Base-by-base conservation (phyloP, 2,888 invertebrate species). In the Lithophane leautieri region DNA sequence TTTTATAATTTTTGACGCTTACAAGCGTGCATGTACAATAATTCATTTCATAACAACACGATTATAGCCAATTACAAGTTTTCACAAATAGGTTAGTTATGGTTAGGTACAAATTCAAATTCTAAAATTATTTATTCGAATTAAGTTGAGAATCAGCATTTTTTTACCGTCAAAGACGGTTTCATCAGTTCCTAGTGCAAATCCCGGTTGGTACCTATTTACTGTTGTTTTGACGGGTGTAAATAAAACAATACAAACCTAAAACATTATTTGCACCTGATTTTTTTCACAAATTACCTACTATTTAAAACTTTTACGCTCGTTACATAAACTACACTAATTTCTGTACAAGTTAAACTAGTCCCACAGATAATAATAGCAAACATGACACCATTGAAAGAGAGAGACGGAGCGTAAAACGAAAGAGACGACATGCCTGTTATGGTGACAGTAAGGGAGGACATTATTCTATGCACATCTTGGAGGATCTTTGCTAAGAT, bases 301-400 rank as follows among this genome's bases (percentile, higher is more conserved):
- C 6, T 4, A 34, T 74, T 50, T 42, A 12, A 47, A 47, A 34
- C 28, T 14, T 25, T 11, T 0, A 16, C 44, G 14, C 76, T 73
- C 65, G 52, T 84, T n/a, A 81, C 76, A 81, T 78, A 68, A 16
- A 73, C 88, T 86, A 86, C 19, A 84, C 84, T 82, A 81, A 87
- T 85, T 80, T 86, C 76, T 73, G 78, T 88, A 88, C 90, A 85
- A 89, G 90, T 90, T 83, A 86, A 87, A 90, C 90, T 83, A 83
- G 91, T 88, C 82, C 68, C 78, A 79, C 76, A 81, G 85, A 85
- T 85, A 88, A 87, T 88, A 83, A 84, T 81, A 86, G 87, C 85
- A 85, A 86, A 90, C 91, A 87, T 86, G 89, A 88, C 87, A 89
- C 86, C 76, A 84, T 85, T 84, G 85, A 73, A 78, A 73, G 82